Conservation (phyloP, 1,140 invertebrate species). For the Arion vulgaris region DNA sequence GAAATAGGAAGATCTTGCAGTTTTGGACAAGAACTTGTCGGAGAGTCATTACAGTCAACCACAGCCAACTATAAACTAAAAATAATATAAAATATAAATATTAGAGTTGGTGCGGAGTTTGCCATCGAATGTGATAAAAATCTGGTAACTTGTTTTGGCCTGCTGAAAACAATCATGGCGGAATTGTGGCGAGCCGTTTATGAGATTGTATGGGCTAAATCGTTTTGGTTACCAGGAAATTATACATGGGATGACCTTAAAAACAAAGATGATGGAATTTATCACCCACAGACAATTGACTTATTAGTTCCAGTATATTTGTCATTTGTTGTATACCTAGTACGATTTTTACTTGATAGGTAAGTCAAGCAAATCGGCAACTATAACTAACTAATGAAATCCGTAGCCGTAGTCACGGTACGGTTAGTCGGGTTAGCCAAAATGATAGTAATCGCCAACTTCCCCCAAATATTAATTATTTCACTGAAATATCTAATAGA, state of each 20-base stretch:
- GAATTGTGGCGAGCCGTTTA: conserved; percentile 25
- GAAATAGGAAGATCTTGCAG: too few relatives aligned
- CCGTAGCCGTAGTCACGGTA: background rate
- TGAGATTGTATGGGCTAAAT: conserved; percentile 48
- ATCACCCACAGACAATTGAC: conserved; percentile 45
- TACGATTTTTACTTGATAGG: conserved; percentile 48
- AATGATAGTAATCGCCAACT: too few relatives aligned
- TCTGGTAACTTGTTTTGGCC: background rate
- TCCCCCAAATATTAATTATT: too few relatives aligned
- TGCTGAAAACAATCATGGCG: conserved; percentile 37
- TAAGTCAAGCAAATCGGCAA: too few relatives aligned
- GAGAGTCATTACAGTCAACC: too few relatives aligned
- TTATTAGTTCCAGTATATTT: conserved; percentile 43
- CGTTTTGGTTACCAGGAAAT: conserved; percentile 55
- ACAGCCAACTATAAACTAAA: too few relatives aligned
- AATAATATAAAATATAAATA: too few relatives aligned
- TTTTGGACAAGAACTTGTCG: too few relatives aligned
- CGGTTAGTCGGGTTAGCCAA: background rate
- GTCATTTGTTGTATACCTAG: conserved; percentile 39
- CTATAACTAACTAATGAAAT: too few relatives aligned
- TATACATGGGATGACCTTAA: conserved; percentile 45
- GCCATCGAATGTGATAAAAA: background rate
- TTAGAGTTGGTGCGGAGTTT: too few relatives aligned
- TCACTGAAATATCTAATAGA: too few relatives aligned
- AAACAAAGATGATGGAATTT: conserved; percentile 40